phyloP scores from a whole-genome alignment of 1,140 invertebrate species.

The Apis cerana region DNA sequence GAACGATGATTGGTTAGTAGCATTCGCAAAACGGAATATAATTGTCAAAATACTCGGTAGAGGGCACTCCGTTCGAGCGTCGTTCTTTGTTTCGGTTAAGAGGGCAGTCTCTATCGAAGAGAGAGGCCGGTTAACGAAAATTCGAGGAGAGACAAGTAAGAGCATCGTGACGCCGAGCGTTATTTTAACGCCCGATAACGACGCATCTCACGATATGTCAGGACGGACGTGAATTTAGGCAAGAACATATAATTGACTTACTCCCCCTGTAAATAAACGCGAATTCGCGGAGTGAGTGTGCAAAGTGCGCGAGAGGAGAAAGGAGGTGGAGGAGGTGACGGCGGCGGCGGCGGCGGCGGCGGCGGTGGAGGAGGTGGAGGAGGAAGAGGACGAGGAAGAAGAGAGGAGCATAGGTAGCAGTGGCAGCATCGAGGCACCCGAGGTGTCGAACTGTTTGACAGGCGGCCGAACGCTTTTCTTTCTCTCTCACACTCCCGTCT shows the following conservation, averaged over 20 bases:
- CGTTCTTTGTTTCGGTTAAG: constrained; percentile 80
- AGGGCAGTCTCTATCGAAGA: constrained; percentile 76
- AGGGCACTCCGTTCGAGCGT: constrained; percentile 72
- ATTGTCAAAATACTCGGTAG: constrained; percentile 46
- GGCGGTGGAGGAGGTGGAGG: constrained; percentile 18
- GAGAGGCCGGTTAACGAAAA: constrained; percentile 72
- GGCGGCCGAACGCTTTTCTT: constrained; percentile 54
- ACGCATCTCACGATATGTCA: constrained; percentile 49
- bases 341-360: constrained; percentile 22
- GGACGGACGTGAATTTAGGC: constrained; percentile 52
- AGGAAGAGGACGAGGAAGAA: constrained; percentile 47
- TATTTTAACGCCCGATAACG: constrained; percentile 39
- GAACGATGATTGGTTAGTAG: constrained; percentile 37
- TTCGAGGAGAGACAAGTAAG: constrained; percentile 37
- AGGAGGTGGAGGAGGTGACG: constrained; percentile 48
- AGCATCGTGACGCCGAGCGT: constrained; percentile 42
- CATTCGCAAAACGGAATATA: constrained; percentile 12
- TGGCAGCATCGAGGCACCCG: constrained; percentile 55
- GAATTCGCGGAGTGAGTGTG: constrained; percentile 59
- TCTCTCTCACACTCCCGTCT: constrained; percentile 38
- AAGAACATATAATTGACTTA: constrained; percentile 39
- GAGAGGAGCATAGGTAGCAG: constrained; percentile 61
- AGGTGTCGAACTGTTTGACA: constrained; percentile 62
- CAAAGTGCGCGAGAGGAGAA: constrained; percentile 59
- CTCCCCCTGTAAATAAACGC: constrained; percentile 62